Base-by-base conservation (phyloP, 2,888 invertebrate species). In the Adelognathus sp. region DNA sequence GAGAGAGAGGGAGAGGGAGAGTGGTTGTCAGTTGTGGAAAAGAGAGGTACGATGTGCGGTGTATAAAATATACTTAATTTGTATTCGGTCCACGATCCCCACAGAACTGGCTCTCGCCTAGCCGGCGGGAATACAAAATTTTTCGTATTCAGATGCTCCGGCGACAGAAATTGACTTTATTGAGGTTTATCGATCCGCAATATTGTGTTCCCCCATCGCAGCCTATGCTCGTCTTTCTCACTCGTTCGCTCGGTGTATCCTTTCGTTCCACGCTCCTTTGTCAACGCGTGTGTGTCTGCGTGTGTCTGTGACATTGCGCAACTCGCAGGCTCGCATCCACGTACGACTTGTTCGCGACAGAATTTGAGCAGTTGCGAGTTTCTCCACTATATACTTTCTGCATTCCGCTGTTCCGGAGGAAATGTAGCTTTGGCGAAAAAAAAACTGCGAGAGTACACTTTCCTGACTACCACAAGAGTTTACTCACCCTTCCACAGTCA, bases 141-240 rank as follows among this genome's bases (percentile, higher is more conserved):
- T 89, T 86, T 83, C 86, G 89, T 88, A 91, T 91, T 91, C 91
- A 90, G 89, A 91, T 90, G 90, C 87, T 86, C 84, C 84, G 85
- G n/a, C 89, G 89, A 91, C 90, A 89, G 89, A 90, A 91, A 91
- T 91, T 91, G 90, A 91, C 91, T 91, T 90, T 91, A 90, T 91
- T 91, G 90, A 90, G 89, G 90, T 90, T 90, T 91, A 91, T 91
- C 88, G 91, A 91, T 91, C 89, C 87, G 86, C 91, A 90, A 91
- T 90, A 90, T 90, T 89, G 90, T 89, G 88, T 88, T 79, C 66
- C 66, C 66, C 39, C 64, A 36, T 61, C 61, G 61, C 33, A 14
- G 58, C 73, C 54, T 21, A 6, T n/a, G 36, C 61, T 73, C 54
- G 50, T 14, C 52, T 36, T 14, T 31, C 11, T 36, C 33, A 29